A percentile compares a stretch with the other conserved stretches of the same genome.
These are phyloP conservation scores for Corydoras sp. DNA, from an alignment of 2,113 vertebrate genomes.

Conservation along the genomic window DNA sequence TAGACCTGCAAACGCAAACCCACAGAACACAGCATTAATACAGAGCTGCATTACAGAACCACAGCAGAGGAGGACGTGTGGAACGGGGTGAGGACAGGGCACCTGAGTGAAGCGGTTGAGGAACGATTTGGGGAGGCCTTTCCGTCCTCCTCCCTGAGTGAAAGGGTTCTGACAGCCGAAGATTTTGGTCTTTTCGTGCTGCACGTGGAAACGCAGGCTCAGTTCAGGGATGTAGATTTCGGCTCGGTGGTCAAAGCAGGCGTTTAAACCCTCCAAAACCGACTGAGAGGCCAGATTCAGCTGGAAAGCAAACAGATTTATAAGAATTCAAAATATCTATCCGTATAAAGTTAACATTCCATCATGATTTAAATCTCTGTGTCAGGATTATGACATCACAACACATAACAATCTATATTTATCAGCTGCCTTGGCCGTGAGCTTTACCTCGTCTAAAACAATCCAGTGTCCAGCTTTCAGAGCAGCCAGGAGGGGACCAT, in stretches of 20 bases:
- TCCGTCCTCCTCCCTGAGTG: constrained; percentile 90
- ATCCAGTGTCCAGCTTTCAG: constrained; percentile 94
- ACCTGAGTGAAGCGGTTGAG: constrained; percentile 98
- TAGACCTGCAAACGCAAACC: constrained; percentile 74
- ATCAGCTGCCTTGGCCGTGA: too few species aligned
- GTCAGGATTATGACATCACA: not conserved
- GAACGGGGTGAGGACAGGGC: not conserved
- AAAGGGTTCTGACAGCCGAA: constrained; percentile 97
- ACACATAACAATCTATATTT: too few species aligned
- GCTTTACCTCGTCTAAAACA: constrained; percentile 86
- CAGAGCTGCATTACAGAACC: too few species aligned
- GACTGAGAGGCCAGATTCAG: constrained; percentile 96
- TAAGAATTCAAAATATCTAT: not conserved
- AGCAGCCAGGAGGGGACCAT: constrained; percentile 87
- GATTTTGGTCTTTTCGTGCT: constrained; percentile 89
- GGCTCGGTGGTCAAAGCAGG: constrained; percentile 94
- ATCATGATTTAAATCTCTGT: not conserved
- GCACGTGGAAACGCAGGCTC: constrained; percentile 86
- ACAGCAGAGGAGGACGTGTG: not conserved
- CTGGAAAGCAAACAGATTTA: constrained; percentile 51
- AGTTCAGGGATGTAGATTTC: constrained; percentile 92
- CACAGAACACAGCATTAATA: too few species aligned
- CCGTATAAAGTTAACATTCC: not conserved
- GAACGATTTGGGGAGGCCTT: constrained; percentile 92
- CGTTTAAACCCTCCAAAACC: constrained; percentile 92